Base-by-base conservation (phyloP, 1,140 invertebrate species). In the Bombus sylvicola region DNA sequence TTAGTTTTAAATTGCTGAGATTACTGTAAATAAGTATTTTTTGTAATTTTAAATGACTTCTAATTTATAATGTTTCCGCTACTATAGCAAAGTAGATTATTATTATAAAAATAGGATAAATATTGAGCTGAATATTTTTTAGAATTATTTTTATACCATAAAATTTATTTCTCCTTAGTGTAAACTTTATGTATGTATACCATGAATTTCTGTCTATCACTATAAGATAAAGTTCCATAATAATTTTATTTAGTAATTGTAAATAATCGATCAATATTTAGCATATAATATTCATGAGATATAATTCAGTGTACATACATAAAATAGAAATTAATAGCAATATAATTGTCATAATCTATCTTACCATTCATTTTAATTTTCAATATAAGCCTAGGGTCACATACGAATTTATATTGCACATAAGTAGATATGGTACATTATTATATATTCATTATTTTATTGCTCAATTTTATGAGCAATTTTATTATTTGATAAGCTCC, bases 391-490 rank as follows among this genome's bases (percentile, higher is more conserved):
- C 28, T 79, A 78, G 10, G 41, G 1, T n/a, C 8, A 76, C 22
- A 6, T 41, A 57, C 3, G 34, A 34, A 57, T 69, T 1, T 47
- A 75, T 69, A 25, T 5, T 78, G 37, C 41, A 64, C 6, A 69
- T 22, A 37, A 53, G 12, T 53, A 53, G 8, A 47, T 22, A 28
- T 34, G 31, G 9, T 47, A 69, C 71, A 15, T 57, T 57, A 39
- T 1, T 59, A 71, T 22, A 47, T 25, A 78, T 18, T 43, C 37
- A 34, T 59, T 59, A 69, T 28, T 25, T 69, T 18, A 71, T 79
- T 71, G 82, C 53, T 79, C 74, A 79, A 84, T 79, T 84, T 79
- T 83, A 39, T 68, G 72, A 53, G 47, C 5, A 53, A 69, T 28
- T 25, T 59, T 18, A 62, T 71, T 79, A 79, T 79, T 84, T 71